Evolutionary conservation across 1,140 invertebrate species (phyloP), one percentile per base, ranked within the genome.

Genomic region (Archegozetes longisetosus): DNA sequence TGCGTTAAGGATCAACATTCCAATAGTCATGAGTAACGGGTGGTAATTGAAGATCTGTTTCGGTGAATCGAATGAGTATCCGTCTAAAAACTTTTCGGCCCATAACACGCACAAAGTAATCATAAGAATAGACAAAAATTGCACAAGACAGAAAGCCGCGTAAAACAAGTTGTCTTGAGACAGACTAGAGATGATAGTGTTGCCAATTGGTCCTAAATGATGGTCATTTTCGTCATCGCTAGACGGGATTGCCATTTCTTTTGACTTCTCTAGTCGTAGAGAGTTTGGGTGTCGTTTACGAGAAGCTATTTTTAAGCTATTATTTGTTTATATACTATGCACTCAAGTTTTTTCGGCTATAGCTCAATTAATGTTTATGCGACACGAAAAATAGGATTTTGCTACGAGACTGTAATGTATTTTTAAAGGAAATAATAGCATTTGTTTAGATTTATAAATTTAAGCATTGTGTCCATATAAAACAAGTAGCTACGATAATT

Each of bases 41-140:
- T 93, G 89, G 79, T 86, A 91, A 70, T 92, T 90, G 65, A 93
- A 93, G n/a, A 76, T 68, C 62, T 3, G 82, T 80, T 69, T 83
- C 69, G 4, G 74, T 76, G 22, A 50, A 51, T 17, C 57, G 24
- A 53, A 61, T 48, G 24, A 40, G 17, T 40, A 40, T 6, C 32
- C 32, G n/a, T 79, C 80, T 49, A 80, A 75, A 68, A 78, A 85
- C 62, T 79, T 70, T 0, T 77, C 73, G 64, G 82, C 78, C 87
- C 88, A 92, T 52, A 85, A 72, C 14, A 75, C 70, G 20, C 85
- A 76, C 58, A 86, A 69, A 49, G 86, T 72, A 46, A 89, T 76
- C 26, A 82, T 71, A 26, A 80, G 66, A 6, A 78, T 67, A 1
- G 86, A 86, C n/a, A 68, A 24, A 3, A 70, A 12, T 55, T 70